Evolutionary conservation across 2,113 vertebrate species (phyloP).

Genomic region (Tringa solitaria): DNA sequence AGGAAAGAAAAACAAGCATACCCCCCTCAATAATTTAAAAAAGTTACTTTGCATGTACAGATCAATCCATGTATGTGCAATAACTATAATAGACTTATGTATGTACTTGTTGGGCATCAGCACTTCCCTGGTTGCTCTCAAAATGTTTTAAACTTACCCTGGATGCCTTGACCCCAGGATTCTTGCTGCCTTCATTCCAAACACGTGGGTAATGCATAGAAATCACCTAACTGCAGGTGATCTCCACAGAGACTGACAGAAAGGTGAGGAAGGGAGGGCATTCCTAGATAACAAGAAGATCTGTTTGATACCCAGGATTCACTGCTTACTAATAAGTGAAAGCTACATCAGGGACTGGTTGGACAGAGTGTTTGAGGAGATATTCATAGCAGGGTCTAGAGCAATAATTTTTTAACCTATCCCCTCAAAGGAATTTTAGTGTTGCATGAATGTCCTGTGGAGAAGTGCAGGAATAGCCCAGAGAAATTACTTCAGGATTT

Average conservation of each 20-base stretch:
- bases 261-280: neutral
- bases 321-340: neutral
- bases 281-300: neutral
- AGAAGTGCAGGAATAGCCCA: neutral
- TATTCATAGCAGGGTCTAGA: neutral
- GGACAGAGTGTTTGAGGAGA: neutral
- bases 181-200: neutral
- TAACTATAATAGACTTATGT: neutral
- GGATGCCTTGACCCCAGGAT: neutral
- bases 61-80: neutral
- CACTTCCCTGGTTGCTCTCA: neutral
- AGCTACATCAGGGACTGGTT: neutral
- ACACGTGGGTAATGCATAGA: neutral
- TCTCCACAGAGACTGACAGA: neutral
- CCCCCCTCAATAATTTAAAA: fast-evolving
- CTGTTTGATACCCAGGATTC: neutral
- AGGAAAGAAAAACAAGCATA: neutral
- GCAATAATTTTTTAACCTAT: neutral
- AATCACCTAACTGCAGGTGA: neutral
- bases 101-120: neutral
- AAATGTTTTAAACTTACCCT: neutral
- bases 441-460: neutral
- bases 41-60: neutral
- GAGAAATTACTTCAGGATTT: neutral
- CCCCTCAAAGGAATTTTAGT: neutral